Conservation (phyloP, 2,888 invertebrate genomes). For the Sminthurides aquaticus region DNA sequence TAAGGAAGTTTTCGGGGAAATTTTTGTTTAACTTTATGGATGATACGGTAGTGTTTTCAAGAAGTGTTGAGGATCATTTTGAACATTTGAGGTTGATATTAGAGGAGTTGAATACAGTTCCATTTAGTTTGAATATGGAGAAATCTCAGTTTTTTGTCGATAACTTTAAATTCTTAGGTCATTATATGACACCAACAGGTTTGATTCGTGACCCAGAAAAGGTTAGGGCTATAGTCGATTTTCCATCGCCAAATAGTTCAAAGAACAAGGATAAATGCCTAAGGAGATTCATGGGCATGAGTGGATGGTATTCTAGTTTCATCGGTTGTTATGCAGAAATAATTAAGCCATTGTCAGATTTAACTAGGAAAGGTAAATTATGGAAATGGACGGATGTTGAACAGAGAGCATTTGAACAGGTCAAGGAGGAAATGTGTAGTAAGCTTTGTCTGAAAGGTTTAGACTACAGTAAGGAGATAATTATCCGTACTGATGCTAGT, state of each 20-base stretch:
- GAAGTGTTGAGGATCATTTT: conserved; percentile 15
- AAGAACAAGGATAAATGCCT: conserved; percentile 18
- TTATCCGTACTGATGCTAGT: conserved; percentile 18
- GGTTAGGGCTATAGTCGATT: conserved; percentile 25
- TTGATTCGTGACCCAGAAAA: conserved; percentile 21
- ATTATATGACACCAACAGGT: conserved; percentile 22
- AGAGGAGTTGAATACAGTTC: conserved; percentile 7
- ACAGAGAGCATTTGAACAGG: conserved; percentile 16
- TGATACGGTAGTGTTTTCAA: conserved; percentile 10
- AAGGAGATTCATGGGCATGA: conserved; percentile 26
- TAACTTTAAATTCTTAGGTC: conserved; percentile 25
- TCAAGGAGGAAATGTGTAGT: conserved; percentile 19
- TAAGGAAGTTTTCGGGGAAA: background rate
- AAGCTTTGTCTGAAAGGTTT: conserved; percentile 13
- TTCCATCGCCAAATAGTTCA: conserved; percentile 21
- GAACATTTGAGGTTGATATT: conserved; percentile 19
- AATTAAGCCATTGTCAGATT: conserved; percentile 21
- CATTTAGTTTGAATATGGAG: conserved; percentile 20
- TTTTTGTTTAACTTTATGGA: conserved; percentile 4
- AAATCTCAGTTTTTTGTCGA: conserved; percentile 10
- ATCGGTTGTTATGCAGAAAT: conserved; percentile 25
- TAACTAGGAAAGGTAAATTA: conserved; percentile 14
- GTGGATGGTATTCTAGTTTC: conserved; percentile 25
- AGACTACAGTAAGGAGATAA: conserved; percentile 19
- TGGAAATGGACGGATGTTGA: conserved; percentile 6